Percentiles rank a stretch among this genome's conserved stretches.
These are phyloP conservation scores for Meriones unguiculatus DNA, from an alignment of 2,113 vertebrate species.

Conservation along the genomic window DNA sequence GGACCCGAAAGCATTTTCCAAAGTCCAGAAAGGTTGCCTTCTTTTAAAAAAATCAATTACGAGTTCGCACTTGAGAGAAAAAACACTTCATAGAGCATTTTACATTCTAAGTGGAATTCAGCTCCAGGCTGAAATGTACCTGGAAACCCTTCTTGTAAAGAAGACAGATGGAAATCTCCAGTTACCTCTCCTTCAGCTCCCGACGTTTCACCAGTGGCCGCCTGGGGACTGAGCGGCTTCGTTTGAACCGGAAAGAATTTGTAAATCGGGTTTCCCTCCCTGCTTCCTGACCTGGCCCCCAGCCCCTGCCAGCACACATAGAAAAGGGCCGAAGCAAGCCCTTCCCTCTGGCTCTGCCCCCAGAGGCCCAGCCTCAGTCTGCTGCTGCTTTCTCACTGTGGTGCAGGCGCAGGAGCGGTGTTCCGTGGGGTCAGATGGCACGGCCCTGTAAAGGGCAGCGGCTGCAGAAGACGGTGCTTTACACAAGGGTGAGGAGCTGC, in stretches of 20 bases:
- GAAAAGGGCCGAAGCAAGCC: background rate
- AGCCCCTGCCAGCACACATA: rapidly evolving
- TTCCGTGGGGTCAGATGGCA: rapidly evolving
- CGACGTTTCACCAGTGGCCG: background rate
- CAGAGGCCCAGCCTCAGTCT: background rate
- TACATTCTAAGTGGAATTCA: constrained; percentile 70
- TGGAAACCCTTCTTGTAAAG: constrained; percentile 56
- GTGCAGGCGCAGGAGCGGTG: too few species aligned
- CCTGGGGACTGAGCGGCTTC: constrained; percentile 40
- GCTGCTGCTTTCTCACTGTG: background rate
- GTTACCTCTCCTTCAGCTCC: background rate
- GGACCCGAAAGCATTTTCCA: constrained; percentile 43
- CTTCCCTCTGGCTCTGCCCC: background rate
- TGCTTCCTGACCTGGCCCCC: background rate
- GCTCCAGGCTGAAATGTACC: constrained; percentile 57
- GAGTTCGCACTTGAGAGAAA: constrained; percentile 74
- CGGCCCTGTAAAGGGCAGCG: rapidly evolving
- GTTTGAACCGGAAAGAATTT: constrained; percentile 23
- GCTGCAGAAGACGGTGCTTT: background rate
- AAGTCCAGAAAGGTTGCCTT: constrained; percentile 67
- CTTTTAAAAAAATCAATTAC: constrained; percentile 81
- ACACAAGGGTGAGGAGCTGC: rapidly evolving
- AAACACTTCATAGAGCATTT: constrained; percentile 70
- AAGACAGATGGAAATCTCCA: constrained; percentile 45
- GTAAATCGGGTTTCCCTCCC: background rate